These are phyloP conservation scores for Drosophila mulleri DNA, from an alignment of 2,888 invertebrate species.

Conservation along the genomic window DNA sequence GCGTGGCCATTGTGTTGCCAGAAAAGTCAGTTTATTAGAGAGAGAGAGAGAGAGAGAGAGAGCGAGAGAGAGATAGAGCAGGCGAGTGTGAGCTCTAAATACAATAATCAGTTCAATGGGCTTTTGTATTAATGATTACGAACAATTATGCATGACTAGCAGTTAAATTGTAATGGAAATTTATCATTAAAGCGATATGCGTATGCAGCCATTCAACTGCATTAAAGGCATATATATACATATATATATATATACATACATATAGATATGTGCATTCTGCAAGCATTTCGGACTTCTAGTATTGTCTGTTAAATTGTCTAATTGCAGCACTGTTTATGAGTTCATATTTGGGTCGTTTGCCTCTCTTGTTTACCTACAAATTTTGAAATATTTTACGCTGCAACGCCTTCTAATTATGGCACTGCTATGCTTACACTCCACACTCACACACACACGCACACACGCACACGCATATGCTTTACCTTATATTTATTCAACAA, in stretches of 20 bases:
- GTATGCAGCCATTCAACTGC: not conserved
- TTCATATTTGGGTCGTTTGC: conserved; percentile 10
- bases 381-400: conserved; percentile 54
- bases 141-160: conserved; percentile 19
- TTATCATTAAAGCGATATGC: not conserved
- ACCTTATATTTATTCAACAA: conserved; percentile 47
- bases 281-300: not conserved
- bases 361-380: conserved; percentile 43
- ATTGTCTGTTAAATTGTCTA: conserved; percentile 35
- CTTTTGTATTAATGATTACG: conserved; percentile 32
- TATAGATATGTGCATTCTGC: not conserved
- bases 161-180: conserved; percentile 29
- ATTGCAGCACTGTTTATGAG: conserved; percentile 34
- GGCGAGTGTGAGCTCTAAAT: not conserved
- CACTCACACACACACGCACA: conserved; percentile 4
- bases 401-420: conserved; percentile 62
- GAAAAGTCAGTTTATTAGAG: conserved; percentile 41
- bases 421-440: conserved; percentile 8
- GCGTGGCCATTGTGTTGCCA: conserved; percentile 1
- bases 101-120: conserved; percentile 47
- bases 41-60: not conserved
- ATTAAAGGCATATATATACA: not conserved
- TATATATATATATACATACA: not conserved
- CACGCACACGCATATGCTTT: not conserved
- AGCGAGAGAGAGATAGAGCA: too few relatives aligned